Base-by-base conservation (phyloP, 2,113 vertebrate species). In the Atractosteus spatula region DNA sequence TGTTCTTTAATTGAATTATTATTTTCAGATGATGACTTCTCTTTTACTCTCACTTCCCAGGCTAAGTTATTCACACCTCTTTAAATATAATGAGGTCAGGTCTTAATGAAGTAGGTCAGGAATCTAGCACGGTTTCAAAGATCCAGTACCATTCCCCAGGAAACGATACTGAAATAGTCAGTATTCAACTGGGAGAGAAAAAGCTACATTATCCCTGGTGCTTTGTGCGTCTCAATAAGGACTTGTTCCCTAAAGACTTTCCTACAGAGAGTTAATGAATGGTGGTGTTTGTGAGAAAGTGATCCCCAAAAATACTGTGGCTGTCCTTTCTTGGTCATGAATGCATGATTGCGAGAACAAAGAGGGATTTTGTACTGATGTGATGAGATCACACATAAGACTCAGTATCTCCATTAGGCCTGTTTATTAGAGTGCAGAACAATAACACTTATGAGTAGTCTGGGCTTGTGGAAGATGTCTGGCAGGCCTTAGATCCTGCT, bases 251-350 rank as follows among this genome's bases (percentile, higher is more conserved):
- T 75, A 81, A 70, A 85, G 80, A 56, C 68, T 72, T 74, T 55
- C 74, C 65, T 64, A 72, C 69, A 59, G 66, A 66, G 68, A 65
- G 72, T 75, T 77, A 70, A 89, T 94, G 92, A 94, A 93, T 92
- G 86, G 89, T 3, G 0, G 72, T 88, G 86, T 93, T 93, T 94
- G 92, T 94, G 84, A 84, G 85, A 88, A 89, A 87, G 84, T 78
- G 82, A 85, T 90, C 89, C 81, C 80, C 79, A 59, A 73, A 79
- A 79, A 68, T 71, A 72, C 77, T 76, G 70, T 70, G 47, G 65
- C 65, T 62, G 72, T 82, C 71, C 75, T 78, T 73, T 76, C 72
- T 75, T 74, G 80, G 77, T 85, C 78, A 81, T 76, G 71, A 80
- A 77, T 71, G 74, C 73, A 12, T 51, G 69, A 71, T 82, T 79